Evolutionary conservation across 2,888 invertebrate species (phyloP), one percentile per base, ranked within the genome.

Genomic region (Ditula angustiorana): DNA sequence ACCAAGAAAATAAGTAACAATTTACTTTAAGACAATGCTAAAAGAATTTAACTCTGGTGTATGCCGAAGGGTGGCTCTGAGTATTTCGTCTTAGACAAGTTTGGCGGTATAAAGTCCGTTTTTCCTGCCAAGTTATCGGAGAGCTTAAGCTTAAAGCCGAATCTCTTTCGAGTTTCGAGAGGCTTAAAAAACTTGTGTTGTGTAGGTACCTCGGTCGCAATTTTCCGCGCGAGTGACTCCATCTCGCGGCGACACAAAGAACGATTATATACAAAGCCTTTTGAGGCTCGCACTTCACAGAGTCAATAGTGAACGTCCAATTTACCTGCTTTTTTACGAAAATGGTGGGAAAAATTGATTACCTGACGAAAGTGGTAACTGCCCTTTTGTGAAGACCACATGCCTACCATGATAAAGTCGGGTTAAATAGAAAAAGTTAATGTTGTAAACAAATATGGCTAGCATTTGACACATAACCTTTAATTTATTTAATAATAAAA

Each of bases 201-300:
- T 62, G 64, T 30, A n/a, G n/a, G 30, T 65, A 66, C 71, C 71
- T 66, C 66, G 67, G 72, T 70, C 72, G 75, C 76, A 74, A 83
- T 85, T 83, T 81, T 79, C 79, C 80, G 71, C 73, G 69, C 74
- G 76, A 77, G 74, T 64, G 69, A 49, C 53, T 69, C 67, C 72
- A 69, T 70, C 72, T 69, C 61, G 67, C 60, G 64, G 60, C 53
- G 73, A 67, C 71, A 80, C 77, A 80, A 80, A 79, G 72, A 68
- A 67, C 80, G 77, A 76, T 82, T 80, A 82, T 75, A 70, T 75
- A 74, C 72, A 71, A 69, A 73, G 72, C 70, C 74, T 71, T 68
- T 69, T 68, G 56, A 64, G 63, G 70, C 57, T 5, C n/a, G 33
- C 52, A 19, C 33, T 52, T 10, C 19, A 41, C 28, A 30, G 70